These are phyloP conservation scores for Myotis lucifugus DNA, from an alignment of 2,113 vertebrate species.

Conservation along the genomic window DNA sequence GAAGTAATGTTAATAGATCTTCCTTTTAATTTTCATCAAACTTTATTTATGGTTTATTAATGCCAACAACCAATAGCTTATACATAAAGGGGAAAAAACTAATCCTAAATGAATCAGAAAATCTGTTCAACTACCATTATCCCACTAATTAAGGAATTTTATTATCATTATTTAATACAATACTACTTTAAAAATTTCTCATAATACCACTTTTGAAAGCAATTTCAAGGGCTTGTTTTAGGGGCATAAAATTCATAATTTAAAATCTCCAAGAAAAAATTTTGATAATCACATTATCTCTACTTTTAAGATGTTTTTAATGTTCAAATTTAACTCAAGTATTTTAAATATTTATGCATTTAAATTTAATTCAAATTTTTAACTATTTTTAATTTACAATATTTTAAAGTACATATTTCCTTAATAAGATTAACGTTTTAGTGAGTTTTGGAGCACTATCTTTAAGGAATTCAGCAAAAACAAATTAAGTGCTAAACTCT, in stretches of 20 bases:
- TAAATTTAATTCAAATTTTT: background rate
- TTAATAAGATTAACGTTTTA: slow-evolving; percentile 10
- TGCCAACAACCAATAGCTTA: background rate
- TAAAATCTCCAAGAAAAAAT: background rate
- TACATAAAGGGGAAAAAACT: background rate
- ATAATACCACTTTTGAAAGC: background rate
- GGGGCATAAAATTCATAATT: slow-evolving; percentile 28
- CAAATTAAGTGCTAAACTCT: background rate
- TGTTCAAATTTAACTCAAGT: slow-evolving; percentile 13
- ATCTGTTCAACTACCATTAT: background rate
- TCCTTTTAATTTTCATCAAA: background rate
- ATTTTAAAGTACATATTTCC: slow-evolving; percentile 17
- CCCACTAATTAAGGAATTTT: background rate
- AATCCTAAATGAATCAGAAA: slow-evolving; percentile 27
- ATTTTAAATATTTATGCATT: background rate
- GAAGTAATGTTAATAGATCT: background rate
- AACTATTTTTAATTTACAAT: background rate
- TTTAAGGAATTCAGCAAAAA: slow-evolving; percentile 24
- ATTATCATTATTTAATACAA: slow-evolving; percentile 32
- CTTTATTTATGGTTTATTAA: slow-evolving; percentile 28
- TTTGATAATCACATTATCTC: background rate
- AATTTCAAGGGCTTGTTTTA: background rate
- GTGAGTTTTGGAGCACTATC: background rate
- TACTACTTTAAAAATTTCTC: slow-evolving; percentile 17
- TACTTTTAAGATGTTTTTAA: slow-evolving; percentile 26